These are phyloP conservation scores for Branchinecta sandiegonensis DNA, from an alignment of 2,888 invertebrate genomes.

Conservation along the genomic window DNA sequence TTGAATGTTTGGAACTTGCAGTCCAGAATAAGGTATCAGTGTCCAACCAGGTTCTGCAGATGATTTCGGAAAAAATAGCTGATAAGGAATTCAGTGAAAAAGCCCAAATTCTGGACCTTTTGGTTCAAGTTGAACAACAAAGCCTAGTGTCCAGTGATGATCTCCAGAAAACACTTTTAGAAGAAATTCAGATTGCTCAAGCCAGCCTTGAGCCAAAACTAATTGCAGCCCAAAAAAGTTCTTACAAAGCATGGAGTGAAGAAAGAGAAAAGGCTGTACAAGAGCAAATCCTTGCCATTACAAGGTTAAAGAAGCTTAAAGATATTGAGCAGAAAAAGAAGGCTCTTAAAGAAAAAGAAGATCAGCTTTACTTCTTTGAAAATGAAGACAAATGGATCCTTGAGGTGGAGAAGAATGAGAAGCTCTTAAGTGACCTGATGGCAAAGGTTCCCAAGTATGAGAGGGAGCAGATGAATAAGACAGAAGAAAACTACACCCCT, in stretches of 20 bases:
- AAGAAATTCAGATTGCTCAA: conserved; percentile 32
- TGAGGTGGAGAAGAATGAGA: conserved; percentile 47
- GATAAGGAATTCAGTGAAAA: conserved; percentile 21
- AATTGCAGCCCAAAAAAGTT: conserved; percentile 43
- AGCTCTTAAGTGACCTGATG: conserved; percentile 17
- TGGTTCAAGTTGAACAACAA: conserved; percentile 24
- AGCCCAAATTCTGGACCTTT: conserved; percentile 24
- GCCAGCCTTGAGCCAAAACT: conserved; percentile 43
- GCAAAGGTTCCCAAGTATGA: conserved; percentile 12
- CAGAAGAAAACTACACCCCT: conserved; percentile 22
- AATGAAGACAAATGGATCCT: conserved; percentile 59
- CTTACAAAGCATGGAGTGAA: conserved; percentile 45
- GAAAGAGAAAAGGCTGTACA: conserved; percentile 44
- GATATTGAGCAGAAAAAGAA: conserved; percentile 46
- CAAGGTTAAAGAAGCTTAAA: conserved; percentile 37
- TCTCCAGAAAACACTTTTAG: conserved; percentile 24
- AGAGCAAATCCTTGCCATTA: conserved; percentile 43
- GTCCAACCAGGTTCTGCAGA: conserved; percentile 34
- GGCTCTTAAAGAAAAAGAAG: conserved; percentile 45
- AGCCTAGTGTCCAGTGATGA: conserved; percentile 24
- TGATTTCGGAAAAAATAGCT: conserved; percentile 33
- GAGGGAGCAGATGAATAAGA: conserved; percentile 19
- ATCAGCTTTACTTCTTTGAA: conserved; percentile 53
- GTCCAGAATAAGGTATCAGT: conserved; percentile 16
- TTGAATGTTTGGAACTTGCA: conserved; percentile 30